These are phyloP conservation scores for Leguminivora glycinivorella DNA, from an alignment of 1,140 invertebrate genomes.

Conservation along the genomic window DNA sequence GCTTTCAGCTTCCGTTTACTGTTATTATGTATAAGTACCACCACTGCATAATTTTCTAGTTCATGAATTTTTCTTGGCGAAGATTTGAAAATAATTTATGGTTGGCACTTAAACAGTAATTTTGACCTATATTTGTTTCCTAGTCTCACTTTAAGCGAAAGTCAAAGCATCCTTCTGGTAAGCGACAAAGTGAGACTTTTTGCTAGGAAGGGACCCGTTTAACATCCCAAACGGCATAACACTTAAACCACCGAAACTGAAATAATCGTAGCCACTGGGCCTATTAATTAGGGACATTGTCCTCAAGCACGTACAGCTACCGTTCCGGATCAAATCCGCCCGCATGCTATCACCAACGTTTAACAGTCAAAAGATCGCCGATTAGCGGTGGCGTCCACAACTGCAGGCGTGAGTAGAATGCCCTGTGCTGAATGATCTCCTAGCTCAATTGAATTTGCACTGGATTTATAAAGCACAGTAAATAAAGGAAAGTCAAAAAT, in stretches of 20 bases:
- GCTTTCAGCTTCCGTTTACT: not conserved
- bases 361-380: conserved; percentile 50
- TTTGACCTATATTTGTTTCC: too few species aligned
- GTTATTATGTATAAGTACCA: too few species aligned
- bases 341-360: conserved; percentile 18
- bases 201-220: too few species aligned
- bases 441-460: conserved; percentile 10
- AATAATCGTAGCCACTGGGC: not conserved
- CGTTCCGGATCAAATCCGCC: conserved; percentile 22
- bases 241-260: not conserved
- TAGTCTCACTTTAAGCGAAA: too few species aligned
- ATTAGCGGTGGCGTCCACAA: conserved; percentile 51
- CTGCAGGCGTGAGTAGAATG: conserved; percentile 48
- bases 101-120: too few species aligned
- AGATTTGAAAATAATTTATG: too few species aligned
- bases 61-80: too few species aligned
- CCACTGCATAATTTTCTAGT: too few species aligned
- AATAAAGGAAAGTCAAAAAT: not conserved
- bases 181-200: too few species aligned
- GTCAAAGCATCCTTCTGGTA: too few species aligned
- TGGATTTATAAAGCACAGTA: not conserved
- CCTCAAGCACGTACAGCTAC: conserved; percentile 2
- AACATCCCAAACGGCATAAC: not conserved
- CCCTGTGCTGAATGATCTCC: conserved; percentile 38
- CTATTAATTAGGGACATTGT: not conserved